Conservation (phyloP, 37 sponge, comb jelly and placozoan genomes). For the Theonella swinhoei region DNA sequence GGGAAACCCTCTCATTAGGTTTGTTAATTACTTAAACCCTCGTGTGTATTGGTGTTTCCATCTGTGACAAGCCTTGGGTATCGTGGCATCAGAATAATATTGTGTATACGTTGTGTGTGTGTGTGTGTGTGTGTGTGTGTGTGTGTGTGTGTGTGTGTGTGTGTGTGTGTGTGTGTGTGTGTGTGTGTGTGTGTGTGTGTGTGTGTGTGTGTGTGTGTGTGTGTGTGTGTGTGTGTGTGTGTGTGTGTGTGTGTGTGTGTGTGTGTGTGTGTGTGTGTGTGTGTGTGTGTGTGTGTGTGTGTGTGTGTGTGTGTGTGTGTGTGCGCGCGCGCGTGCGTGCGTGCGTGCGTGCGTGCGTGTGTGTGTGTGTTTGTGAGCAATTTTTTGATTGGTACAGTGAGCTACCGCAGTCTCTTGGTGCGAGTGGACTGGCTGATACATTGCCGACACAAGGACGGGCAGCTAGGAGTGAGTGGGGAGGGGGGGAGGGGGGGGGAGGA, state of each 20-base stretch:
- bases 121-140: too few relatives aligned
- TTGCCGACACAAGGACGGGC: not conserved
- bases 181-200: too few relatives aligned
- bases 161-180: too few relatives aligned
- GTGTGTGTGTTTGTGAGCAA: not conserved
- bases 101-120: not conserved
- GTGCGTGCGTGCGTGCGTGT: too few relatives aligned
- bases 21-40: not conserved
- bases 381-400: not conserved
- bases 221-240: too few relatives aligned
- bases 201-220: too few relatives aligned
- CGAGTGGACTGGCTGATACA: not conserved
- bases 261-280: too few relatives aligned
- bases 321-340: too few relatives aligned
- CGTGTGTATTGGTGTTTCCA: not conserved
- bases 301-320: too few relatives aligned
- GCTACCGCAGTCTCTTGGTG: not conserved
- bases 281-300: too few relatives aligned
- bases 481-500: constrained; percentile 12
- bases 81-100: not conserved
- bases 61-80: not conserved
- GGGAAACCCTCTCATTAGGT: not conserved
- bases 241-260: too few relatives aligned
- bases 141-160: too few relatives aligned
- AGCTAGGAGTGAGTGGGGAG: not conserved